phyloP scores from a whole-genome alignment of 2,113 vertebrate genomes.

The Heterotis niloticus region DNA sequence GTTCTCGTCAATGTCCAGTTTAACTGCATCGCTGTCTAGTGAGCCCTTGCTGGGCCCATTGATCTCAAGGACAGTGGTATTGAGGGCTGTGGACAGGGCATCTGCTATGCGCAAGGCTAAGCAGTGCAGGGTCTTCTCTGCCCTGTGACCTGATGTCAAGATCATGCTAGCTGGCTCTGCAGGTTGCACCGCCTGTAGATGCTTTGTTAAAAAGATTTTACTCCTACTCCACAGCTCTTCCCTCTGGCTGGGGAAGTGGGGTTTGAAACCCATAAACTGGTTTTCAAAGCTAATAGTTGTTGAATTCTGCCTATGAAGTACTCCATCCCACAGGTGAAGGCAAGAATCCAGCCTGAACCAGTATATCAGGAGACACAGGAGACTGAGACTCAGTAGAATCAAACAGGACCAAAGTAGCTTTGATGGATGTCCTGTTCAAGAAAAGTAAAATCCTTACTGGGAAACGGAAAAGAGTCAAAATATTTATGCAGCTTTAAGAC shows the following conservation, averaged over 20 bases:
- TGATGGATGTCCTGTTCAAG: not conserved
- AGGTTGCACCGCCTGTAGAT: slow-evolving; percentile 67
- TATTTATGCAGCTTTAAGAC: not conserved
- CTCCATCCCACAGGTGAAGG: not conserved
- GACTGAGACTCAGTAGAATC: not conserved
- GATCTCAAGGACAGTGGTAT: slow-evolving; percentile 62
- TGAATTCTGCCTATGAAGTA: not conserved
- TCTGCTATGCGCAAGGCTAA: slow-evolving; percentile 67
- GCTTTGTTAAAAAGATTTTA: slow-evolving; percentile 71
- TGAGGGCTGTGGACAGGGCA: slow-evolving; percentile 64
- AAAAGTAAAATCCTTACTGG: not conserved
- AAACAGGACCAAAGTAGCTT: not conserved
- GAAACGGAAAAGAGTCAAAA: not conserved
- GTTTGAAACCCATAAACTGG: slow-evolving; percentile 60
- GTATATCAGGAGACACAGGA: not conserved
- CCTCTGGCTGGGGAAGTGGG: slow-evolving; percentile 73
- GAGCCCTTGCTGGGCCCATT: slow-evolving; percentile 55
- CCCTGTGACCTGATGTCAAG: slow-evolving; percentile 68
- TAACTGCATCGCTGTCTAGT: slow-evolving; percentile 74
- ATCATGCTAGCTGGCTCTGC: slow-evolving; percentile 81
- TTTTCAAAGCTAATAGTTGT: slow-evolving; percentile 5
- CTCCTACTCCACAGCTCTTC: slow-evolving; percentile 75
- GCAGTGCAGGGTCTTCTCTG: slow-evolving; percentile 72
- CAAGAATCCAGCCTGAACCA: not conserved
- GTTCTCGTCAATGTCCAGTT: slow-evolving; percentile 72